Base-by-base conservation (phyloP, 64 coral and sea anemone genomes). In the Stichodactyla helianthus region DNA sequence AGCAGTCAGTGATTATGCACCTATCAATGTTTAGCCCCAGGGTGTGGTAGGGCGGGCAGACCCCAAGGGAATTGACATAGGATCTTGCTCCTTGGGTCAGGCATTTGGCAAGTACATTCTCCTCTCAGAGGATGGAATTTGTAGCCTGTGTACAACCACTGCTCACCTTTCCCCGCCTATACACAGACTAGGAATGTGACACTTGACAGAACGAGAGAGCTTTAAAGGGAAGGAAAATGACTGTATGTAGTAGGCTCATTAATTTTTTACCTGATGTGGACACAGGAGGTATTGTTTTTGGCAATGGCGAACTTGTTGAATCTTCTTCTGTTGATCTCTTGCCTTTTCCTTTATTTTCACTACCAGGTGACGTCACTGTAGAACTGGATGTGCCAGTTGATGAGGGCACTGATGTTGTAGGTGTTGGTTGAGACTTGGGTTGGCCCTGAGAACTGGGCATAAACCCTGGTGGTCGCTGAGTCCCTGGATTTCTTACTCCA, bases 201-300 rank as follows among this genome's bases (percentile, higher is more conserved):
- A 44, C 35, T 44, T 44, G 35, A 44, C 35, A 44, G 1, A 44
- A 44, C 35, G 35, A 44, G 35, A 44, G 35, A 2, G 35, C 35
- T 44, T 44, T 2, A 44, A 44, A 44, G 35, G 35, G 35, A 44
- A 0, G 35, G 35, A 3, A 44, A 44, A 44, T 44, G 35, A 44
- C 35, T 44, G 35, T 44, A 44, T 44, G 35, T 44, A 44, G 35
- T 44, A 44, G 35, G 35, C 35, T 19, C 16, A 18, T 63, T 63
- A 18, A 19, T 13, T 65, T 17, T 25, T 22, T 90, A 96, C 94
- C 94, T 55, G 91, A 93, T 15, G 94, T 96, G 14, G 94, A 93
- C 6, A 93, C 91, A 35, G 94, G 89, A 56, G 68, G 67, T 84
- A 53, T 83, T 25, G 25, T 89, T 78, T 55, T 84, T 83, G 54